phyloP scores from a whole-genome alignment of 2,888 invertebrate genomes.

The Drymonia ruficornis region DNA sequence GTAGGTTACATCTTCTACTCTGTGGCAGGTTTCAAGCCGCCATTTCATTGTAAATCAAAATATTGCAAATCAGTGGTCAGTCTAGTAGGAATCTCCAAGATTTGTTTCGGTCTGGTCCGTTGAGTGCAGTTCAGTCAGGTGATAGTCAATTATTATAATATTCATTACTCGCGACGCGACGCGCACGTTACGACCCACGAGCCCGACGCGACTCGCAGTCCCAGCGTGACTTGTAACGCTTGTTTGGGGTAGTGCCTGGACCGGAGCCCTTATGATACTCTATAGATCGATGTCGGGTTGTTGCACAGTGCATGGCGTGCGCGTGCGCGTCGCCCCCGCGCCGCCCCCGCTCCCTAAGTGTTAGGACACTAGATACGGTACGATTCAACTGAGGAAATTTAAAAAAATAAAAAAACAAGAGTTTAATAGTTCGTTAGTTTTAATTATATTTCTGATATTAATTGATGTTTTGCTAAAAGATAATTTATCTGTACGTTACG shows the following conservation, averaged over 20 bases:
- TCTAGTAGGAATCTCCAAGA: background rate
- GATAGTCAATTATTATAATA: slow-evolving; percentile 81
- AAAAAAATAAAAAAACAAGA: slow-evolving; percentile 61
- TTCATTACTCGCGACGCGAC: slow-evolving; percentile 45
- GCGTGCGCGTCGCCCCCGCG: slow-evolving; percentile 47
- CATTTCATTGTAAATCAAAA: slow-evolving; percentile 6
- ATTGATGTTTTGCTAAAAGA: slow-evolving; percentile 83
- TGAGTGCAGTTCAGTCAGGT: slow-evolving; percentile 39
- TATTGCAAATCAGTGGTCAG: slow-evolving; percentile 10
- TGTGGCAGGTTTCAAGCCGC: too few relatives aligned
- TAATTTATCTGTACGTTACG: slow-evolving; percentile 79
- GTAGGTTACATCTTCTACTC: too few relatives aligned
- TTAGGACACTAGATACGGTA: slow-evolving; percentile 74
- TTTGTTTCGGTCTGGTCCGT: slow-evolving; percentile 28
- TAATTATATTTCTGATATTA: slow-evolving; percentile 83
- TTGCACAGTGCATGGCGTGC: slow-evolving; percentile 28
- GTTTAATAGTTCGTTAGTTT: slow-evolving; percentile 82
- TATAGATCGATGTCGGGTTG: background rate
- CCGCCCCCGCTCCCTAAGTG: slow-evolving; percentile 62
- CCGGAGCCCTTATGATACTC: background rate
- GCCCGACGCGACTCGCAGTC: slow-evolving; percentile 6
- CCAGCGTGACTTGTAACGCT: background rate
- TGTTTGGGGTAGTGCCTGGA: slow-evolving; percentile 3
- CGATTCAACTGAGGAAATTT: slow-evolving; percentile 66
- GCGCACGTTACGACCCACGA: slow-evolving; percentile 55